phyloP scores from a whole-genome alignment of 2,113 vertebrate genomes.

The Psettodes erumei region DNA sequence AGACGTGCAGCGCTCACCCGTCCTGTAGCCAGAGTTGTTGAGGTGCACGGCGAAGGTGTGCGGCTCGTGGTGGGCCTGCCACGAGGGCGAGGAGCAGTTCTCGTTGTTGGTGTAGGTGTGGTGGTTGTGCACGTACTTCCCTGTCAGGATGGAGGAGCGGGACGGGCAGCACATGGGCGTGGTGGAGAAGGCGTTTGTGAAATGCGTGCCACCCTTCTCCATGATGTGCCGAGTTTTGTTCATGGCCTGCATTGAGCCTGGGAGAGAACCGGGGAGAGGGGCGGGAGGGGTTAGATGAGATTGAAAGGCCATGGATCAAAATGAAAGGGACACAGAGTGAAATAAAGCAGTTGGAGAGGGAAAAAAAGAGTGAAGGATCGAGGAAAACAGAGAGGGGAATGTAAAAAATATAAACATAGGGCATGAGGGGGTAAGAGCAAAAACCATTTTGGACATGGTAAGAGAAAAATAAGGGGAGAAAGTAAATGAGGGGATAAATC shows the following conservation, averaged over 20 bases:
- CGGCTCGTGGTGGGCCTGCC: slow-evolving; percentile 94
- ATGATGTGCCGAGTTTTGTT: slow-evolving; percentile 95
- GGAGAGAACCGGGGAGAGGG: slow-evolving; percentile 4
- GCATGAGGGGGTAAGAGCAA: slow-evolving; percentile 3
- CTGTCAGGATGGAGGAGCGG: slow-evolving; percentile 95
- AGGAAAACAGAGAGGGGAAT: slow-evolving; percentile 10
- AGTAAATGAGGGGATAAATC: slow-evolving; percentile 57
- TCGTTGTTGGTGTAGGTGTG: slow-evolving; percentile 99
- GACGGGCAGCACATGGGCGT: slow-evolving; percentile 99
- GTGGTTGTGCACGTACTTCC: slow-evolving; percentile 98
- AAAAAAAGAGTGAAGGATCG: slow-evolving; percentile 2
- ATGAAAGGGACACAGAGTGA: slow-evolving; percentile 26
- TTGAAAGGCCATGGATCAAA: slow-evolving; percentile 38
- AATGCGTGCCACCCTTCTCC: slow-evolving; percentile 94
- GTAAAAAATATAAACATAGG: slow-evolving; percentile 50
- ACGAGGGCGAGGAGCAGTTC: slow-evolving; percentile 97
- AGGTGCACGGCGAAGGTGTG: slow-evolving; percentile 95
- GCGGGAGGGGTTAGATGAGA: slow-evolving; percentile 21
- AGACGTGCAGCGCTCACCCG: slow-evolving; percentile 83
- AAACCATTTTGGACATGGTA: slow-evolving; percentile 1
- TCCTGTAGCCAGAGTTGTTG: slow-evolving; percentile 95
- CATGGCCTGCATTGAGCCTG: slow-evolving; percentile 99
- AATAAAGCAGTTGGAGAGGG: slow-evolving; percentile 25
- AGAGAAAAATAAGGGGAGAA: slow-evolving; percentile 18
- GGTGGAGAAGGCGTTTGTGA: slow-evolving; percentile 96